Base-by-base conservation (phyloP, 2,797 vertebrate genomes). In the Chromis chromis region DNA sequence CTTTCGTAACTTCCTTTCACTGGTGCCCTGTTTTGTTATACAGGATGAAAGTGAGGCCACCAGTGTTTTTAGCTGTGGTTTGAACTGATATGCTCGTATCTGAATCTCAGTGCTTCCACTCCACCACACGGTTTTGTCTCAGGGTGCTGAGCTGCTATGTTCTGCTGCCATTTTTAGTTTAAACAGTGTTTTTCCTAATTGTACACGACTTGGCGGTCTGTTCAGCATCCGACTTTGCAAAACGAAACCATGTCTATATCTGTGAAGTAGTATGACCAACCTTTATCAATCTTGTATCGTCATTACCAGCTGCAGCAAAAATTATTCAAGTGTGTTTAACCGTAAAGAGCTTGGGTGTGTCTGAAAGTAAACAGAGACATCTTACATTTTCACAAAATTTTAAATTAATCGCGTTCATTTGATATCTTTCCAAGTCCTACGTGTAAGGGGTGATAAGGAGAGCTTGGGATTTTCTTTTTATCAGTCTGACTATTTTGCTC, bases 21-120 rank as follows among this genome's bases (percentile, higher is more conserved):
- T 46, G 53, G 16, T 48, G 27, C 54, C 21, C 0, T 1, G 21
- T 36, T 17, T 36, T 58, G 42, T 68, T 46, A 58, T 11, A 36
- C 65, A 46, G 40, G 46, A 68, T 49, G 42, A 68, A 58, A 57
- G 11, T 46, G 24, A 49, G 65, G 55, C 65, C 39, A 21, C 53
- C 33, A 57, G 46, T 36, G 42, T 57, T 46, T 46, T 56, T 46
- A 56, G 28, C 25, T 19, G 39, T 22, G 24, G 39, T 27, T 36
- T 28, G 31, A 64, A 56, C 25, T 36, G 22, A 53, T 40, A 50
- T 21, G 36, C 48, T 39, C 27, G 40, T 39, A 22, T 70, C 27
- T 70, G 66, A 70, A 53, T 62, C 27, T 10, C 22, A 33, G 21
- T 27, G 48, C 28, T 64, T 42, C 17, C 6, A 21, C 40, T 61